Percentiles rank a stretch among this genome's conserved stretches.
phyloP scores from a whole-genome alignment of 2,888 invertebrate genomes.

The Cabera pusaria region DNA sequence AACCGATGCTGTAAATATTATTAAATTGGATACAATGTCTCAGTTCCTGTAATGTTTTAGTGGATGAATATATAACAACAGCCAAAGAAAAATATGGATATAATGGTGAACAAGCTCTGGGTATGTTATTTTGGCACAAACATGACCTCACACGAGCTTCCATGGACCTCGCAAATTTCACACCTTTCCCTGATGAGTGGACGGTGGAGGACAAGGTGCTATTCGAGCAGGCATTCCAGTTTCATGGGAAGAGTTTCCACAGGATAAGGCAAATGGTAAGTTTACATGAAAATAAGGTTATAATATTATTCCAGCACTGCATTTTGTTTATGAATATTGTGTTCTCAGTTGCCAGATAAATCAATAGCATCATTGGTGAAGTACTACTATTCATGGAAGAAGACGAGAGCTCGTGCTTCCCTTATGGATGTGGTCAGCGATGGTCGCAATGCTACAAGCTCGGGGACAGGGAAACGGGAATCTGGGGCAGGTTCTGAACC shows the following conservation, averaged over 20 bases:
- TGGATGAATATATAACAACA: slow-evolving; percentile 96
- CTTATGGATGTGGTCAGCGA: slow-evolving; percentile 94
- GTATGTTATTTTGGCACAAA: slow-evolving; percentile 99
- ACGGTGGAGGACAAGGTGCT: slow-evolving; percentile 98
- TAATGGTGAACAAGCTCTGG: slow-evolving; percentile 98
- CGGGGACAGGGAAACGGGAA: slow-evolving; percentile 85
- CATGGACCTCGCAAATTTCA: slow-evolving; percentile 97
- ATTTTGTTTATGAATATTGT: slow-evolving; percentile 4
- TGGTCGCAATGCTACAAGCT: slow-evolving; percentile 87
- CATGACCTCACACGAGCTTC: slow-evolving; percentile 97
- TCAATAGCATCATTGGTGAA: slow-evolving; percentile 97
- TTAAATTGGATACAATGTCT: slow-evolving; percentile 1
- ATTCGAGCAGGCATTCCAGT: slow-evolving; percentile 99
- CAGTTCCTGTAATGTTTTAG: slow-evolving; percentile 66
- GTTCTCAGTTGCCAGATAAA: slow-evolving; percentile 94
- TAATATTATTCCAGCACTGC: neutral
- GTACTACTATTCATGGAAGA: slow-evolving; percentile 99
- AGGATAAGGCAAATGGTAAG: slow-evolving; percentile 98
- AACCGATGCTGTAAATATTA: too few species aligned
- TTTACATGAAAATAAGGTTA: slow-evolving; percentile 9
- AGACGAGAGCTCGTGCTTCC: slow-evolving; percentile 95
- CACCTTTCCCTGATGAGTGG: slow-evolving; percentile 99
- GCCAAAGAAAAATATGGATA: slow-evolving; percentile 99
- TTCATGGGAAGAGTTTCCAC: slow-evolving; percentile 99
- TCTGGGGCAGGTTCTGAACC: slow-evolving; percentile 92